Conservation (phyloP, 1,140 invertebrate genomes). For the Euschistus heros region DNA sequence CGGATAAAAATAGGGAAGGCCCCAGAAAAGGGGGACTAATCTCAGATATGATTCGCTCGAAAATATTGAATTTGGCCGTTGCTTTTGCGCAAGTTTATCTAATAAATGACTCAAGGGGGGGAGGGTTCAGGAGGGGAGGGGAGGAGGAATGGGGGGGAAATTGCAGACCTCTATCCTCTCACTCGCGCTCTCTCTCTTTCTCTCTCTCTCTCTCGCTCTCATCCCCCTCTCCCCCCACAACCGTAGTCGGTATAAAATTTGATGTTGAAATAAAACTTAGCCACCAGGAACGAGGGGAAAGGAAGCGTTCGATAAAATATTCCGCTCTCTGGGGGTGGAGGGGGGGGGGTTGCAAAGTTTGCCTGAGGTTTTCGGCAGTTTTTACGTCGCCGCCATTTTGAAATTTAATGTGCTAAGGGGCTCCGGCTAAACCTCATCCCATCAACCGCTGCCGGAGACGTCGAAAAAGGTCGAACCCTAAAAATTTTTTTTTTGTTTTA, state of each 20-base stretch:
- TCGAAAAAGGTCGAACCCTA: neutral
- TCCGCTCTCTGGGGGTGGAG: neutral
- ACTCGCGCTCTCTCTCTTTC: no score
- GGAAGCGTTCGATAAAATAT: conserved; percentile 18
- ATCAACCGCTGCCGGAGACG: neutral
- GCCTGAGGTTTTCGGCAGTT: conserved; percentile 15
- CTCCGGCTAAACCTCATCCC: neutral
- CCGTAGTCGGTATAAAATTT: conserved; percentile 21
- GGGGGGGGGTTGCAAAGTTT: neutral
- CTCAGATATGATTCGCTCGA: conserved; percentile 18
- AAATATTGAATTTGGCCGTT: conserved; percentile 20
- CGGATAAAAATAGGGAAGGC: conserved; percentile 17
- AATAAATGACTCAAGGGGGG: conserved; percentile 12
- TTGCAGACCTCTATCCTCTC: neutral
- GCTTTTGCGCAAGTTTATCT: conserved; percentile 20
- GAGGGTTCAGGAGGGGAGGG: neutral
- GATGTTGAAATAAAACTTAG: conserved; percentile 18
- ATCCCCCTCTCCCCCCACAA: no score
- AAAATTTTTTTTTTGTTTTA: neutral
- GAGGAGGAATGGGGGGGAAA: neutral
- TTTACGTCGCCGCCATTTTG: conserved; percentile 16
- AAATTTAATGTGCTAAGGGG: conserved; percentile 15
- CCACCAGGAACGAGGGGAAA: neutral
- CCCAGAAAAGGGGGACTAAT: conserved; percentile 1
- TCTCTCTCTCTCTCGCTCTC: no score